Conservation (phyloP, 2,113 vertebrate species). For the Sinocyclocheilus maitianheensis region DNA sequence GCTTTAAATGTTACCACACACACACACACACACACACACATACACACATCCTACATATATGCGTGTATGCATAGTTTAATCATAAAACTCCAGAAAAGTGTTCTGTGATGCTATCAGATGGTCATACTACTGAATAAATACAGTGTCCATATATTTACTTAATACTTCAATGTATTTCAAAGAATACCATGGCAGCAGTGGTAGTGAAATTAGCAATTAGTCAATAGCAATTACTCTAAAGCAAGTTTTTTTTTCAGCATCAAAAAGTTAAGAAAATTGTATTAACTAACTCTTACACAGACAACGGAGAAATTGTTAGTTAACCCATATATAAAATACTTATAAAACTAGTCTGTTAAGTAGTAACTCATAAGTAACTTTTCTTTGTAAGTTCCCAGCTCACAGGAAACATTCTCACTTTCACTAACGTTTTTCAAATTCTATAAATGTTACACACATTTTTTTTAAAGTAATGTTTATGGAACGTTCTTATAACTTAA, state of each 20-base stretch:
- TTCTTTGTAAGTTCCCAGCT: no score
- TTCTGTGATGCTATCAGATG: background rate
- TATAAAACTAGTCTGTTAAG: no score
- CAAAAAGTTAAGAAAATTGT: background rate
- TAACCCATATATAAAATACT: no score
- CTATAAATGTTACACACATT: no score
- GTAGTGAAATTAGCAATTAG: background rate
- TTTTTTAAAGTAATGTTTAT: no score
- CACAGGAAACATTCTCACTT: no score
- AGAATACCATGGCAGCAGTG: background rate
- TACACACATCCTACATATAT: background rate
- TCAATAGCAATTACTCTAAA: background rate
- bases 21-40: constrained; percentile 16
- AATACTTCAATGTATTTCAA: background rate
- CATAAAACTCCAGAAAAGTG: background rate
- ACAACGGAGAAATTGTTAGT: no score
- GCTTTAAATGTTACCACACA: constrained; percentile 49
- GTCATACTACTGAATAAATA: background rate
- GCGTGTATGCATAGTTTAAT: background rate
- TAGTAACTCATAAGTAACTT: no score
- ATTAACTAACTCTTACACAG: background rate
- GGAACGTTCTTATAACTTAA: no score
- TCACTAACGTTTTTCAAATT: no score
- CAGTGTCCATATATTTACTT: background rate
- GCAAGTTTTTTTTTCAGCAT: background rate